Evolutionary conservation across 2,113 vertebrate genomes (phyloP).

Genomic region (Dissostichus mawsoni): DNA sequence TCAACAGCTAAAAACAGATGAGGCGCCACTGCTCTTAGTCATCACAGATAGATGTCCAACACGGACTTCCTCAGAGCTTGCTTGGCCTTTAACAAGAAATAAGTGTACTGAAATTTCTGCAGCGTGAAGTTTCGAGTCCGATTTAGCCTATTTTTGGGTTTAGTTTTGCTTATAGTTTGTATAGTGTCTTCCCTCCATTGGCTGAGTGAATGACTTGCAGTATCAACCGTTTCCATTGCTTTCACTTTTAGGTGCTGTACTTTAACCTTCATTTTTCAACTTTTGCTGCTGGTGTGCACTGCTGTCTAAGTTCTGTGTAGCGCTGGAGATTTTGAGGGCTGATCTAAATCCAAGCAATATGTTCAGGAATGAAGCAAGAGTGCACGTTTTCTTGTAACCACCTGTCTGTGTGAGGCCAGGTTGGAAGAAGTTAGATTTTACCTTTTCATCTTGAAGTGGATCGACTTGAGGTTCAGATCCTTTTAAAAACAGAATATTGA

Average conservation of each 20-base stretch:
- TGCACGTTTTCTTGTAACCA: slow-evolving; percentile 33
- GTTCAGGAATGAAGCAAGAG: slow-evolving; percentile 66
- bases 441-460: slow-evolving; percentile 6
- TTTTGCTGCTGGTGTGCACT: neutral
- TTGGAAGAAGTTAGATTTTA: neutral
- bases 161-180: neutral
- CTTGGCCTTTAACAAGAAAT: slow-evolving; percentile 26
- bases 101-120: slow-evolving; percentile 11
- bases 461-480: slow-evolving; percentile 5
- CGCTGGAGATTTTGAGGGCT: slow-evolving; percentile 27
- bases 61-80: slow-evolving; percentile 34
- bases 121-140: slow-evolving; percentile 4
- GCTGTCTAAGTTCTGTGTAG: slow-evolving; percentile 32
- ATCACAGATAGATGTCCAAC: slow-evolving; percentile 50
- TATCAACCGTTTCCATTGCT: slow-evolving; percentile 16
- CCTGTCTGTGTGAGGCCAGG: slow-evolving; percentile 5
- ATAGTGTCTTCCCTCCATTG: neutral
- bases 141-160: neutral
- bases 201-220: neutral
- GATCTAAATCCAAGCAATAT: slow-evolving; percentile 70
- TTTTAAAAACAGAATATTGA: slow-evolving; percentile 3
- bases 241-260: slow-evolving; percentile 20
- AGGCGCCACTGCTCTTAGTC: slow-evolving; percentile 58
- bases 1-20: slow-evolving; percentile 71
- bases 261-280: slow-evolving; percentile 20